Conservation (phyloP, 1,140 invertebrate genomes). For the Danaus melanippus region DNA sequence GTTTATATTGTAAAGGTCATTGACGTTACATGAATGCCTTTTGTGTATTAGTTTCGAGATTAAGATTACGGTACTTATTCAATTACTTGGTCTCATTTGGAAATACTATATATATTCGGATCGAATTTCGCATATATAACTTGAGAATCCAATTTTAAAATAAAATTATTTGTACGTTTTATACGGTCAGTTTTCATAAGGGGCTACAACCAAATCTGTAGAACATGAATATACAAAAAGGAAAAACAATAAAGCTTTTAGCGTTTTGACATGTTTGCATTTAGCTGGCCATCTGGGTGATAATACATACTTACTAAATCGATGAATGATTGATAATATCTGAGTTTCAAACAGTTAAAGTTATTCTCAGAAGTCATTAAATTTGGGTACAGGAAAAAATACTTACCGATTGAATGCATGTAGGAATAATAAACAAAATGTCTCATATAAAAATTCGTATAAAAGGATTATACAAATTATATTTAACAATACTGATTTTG, state of each 20-base stretch:
- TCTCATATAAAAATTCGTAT: too few relatives aligned
- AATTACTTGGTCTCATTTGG: background rate
- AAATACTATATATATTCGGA: background rate
- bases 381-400: conserved; percentile 2
- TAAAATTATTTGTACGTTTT: too few relatives aligned
- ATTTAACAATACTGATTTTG: too few relatives aligned
- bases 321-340: conserved; percentile 18
- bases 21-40: conserved; percentile 25
- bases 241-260: conserved; percentile 12
- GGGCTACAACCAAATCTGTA: background rate
- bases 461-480: too few relatives aligned
- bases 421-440: too few relatives aligned
- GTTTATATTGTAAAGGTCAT: conserved; percentile 32
- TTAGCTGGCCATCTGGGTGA: conserved; percentile 7
- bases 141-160: too few relatives aligned
- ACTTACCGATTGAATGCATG: too few relatives aligned
- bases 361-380: conserved; percentile 11
- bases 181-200: too few relatives aligned
- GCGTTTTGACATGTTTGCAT: conserved; percentile 8
- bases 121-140: too few relatives aligned
- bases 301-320: conserved; percentile 3
- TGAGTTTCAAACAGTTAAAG: conserved; percentile 8
- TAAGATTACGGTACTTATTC: conserved; percentile 28
- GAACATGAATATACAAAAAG: conserved; percentile 6
- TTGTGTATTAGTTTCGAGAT: conserved; percentile 23